Base-by-base conservation (phyloP, 2,797 vertebrate genomes). In the Catostomus latipinnis region DNA sequence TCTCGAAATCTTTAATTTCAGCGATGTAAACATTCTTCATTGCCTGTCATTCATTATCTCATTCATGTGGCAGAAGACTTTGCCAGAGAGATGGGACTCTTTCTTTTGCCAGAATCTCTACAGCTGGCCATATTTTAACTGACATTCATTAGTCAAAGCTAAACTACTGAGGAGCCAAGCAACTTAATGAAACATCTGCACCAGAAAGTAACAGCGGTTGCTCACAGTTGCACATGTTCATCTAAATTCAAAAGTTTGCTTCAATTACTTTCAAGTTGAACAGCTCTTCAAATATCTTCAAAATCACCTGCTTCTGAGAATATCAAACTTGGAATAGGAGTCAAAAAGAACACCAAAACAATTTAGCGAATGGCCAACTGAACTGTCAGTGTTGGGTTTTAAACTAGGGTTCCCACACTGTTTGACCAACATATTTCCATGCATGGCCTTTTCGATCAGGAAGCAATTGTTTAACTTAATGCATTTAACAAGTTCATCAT, bases 1-100 rank as follows among this genome's bases (percentile, higher is more conserved):
- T 71, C 61, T 72, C 71, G 65, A 76, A 80, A 83, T 76, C 67
- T 76, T 72, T 80, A 43, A 76, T 80, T 83, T 80, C 72, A 80
- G 72, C 34, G 2, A 78, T 75, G 57, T 56, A 68, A 72, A 56
- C 16, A 70, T 16, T 81, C 65, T 34, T 69, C 69, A 12, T 6
- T 7, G 63, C n/a, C 53, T 18, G 16, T 43, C 58, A 50, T 69
- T 78, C 52, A 70, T 78, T 69, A 63, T 82, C 69, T 62, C 11
- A 56, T 60, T 34, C 18, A 14, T 46, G 78, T 82, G 65, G 53
- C 66, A 58, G 18, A 69, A 16, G 11, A 14, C 71, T 48, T 66
- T 69, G 52, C 43, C 49, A 71, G 57, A 83, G 53, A 52, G 14
- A 58, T 13, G 66, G 60, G n/a, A 58, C 22, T 22, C 6, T 68